Evolutionary conservation across 1,140 invertebrate genomes (phyloP).

Genomic region (Eupristina koningsbergeri): DNA sequence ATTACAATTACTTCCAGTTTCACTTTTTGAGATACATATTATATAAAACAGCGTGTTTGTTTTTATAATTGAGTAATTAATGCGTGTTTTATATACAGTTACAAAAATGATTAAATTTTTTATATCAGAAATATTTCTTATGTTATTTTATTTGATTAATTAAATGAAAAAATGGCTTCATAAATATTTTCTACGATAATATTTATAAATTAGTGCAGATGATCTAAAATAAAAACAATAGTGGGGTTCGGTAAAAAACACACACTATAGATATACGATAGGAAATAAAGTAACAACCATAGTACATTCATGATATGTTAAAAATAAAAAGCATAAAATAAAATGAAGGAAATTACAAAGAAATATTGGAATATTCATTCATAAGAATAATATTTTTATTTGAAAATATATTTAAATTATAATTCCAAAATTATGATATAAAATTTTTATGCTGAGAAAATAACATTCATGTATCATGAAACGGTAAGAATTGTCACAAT

Average conservation of each 20-base stretch:
- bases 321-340: neutral
- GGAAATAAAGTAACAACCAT: neutral
- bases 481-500: neutral
- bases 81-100: too few relatives aligned
- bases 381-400: neutral
- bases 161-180: neutral
- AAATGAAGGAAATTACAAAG: neutral
- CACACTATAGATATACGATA: neutral
- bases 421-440: neutral
- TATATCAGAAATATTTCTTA: neutral
- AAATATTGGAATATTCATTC: neutral
- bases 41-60: too few relatives aligned
- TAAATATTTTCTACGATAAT: neutral
- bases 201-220: neutral
- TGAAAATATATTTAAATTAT: neutral
- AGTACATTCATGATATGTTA: neutral
- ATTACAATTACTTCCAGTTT: too few relatives aligned
- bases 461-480: neutral
- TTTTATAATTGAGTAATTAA: too few relatives aligned
- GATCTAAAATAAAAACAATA: neutral
- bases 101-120: too few relatives aligned
- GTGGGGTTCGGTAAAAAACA: neutral
- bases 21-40: too few relatives aligned
- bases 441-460: neutral
- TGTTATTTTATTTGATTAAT: neutral